phyloP scores from a whole-genome alignment of 1,140 invertebrate genomes.

The Leptoteleia sp. region DNA sequence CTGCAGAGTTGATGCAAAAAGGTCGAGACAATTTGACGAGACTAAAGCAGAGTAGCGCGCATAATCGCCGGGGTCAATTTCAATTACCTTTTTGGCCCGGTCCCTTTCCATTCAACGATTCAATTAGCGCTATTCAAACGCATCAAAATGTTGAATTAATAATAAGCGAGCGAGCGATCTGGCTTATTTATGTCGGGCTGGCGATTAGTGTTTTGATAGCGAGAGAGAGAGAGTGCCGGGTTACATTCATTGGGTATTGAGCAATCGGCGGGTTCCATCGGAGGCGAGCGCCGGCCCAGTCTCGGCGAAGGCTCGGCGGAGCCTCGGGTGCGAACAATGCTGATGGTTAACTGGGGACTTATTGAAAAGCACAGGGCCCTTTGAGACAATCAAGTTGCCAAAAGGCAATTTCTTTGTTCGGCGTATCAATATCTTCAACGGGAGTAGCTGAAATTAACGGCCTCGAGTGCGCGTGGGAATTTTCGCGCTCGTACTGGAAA shows the following conservation, averaged over 20 bases:
- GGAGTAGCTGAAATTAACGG: conserved; percentile 60
- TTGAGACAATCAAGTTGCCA: conserved; percentile 63
- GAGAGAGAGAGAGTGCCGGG: conserved; percentile 48
- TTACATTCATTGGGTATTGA: conserved; percentile 54
- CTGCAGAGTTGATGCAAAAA: too few species aligned
- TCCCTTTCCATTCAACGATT: conserved; percentile 26
- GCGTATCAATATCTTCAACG: conserved; percentile 56
- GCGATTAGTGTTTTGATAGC: conserved; percentile 48
- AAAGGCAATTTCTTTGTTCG: conserved; percentile 66
- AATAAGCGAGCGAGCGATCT: conserved; percentile 26
- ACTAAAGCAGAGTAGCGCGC: neutral
- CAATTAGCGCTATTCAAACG: conserved; percentile 38
- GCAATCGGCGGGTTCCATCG: conserved; percentile 56
- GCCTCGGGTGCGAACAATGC: conserved; percentile 49
- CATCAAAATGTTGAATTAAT: conserved; percentile 38
- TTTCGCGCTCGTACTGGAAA: conserved; percentile 53
- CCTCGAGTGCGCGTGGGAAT: conserved; percentile 52
- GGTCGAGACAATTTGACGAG: too few species aligned
- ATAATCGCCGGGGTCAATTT: conserved; percentile 18
- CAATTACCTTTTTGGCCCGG: conserved; percentile 18
- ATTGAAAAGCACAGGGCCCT: conserved; percentile 58
- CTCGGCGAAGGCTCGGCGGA: too few species aligned
- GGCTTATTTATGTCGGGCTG: conserved; percentile 25
- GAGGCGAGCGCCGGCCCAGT: conserved; percentile 22
- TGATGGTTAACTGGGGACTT: conserved; percentile 64